Conservation (phyloP, 2,888 invertebrate genomes). For the Metallyticus violacea region DNA sequence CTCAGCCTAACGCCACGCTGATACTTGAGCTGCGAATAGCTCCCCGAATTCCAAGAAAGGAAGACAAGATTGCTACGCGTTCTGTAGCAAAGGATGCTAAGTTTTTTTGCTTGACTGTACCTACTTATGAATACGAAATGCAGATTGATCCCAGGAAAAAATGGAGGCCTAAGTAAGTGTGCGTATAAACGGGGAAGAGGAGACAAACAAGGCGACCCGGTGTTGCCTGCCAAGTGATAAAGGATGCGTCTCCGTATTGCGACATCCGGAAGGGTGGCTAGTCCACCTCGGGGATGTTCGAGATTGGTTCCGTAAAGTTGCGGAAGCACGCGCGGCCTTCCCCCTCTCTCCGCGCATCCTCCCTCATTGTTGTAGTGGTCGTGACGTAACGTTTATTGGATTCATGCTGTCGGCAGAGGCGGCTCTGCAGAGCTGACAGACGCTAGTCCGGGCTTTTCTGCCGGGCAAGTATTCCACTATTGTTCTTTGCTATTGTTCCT, state of each 20-base stretch:
- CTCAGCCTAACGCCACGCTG: too few species aligned
- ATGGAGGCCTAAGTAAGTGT: background rate
- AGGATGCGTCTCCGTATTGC: too few species aligned
- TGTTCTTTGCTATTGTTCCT: background rate
- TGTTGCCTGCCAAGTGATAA: background rate
- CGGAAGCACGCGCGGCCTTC: conserved; percentile 21
- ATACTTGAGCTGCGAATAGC: too few species aligned
- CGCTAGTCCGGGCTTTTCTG: background rate
- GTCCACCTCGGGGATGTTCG: background rate
- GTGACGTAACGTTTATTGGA: conserved; percentile 29
- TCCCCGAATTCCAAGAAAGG: too few species aligned
- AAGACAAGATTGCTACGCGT: too few species aligned
- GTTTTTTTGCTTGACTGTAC: background rate
- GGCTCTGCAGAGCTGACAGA: background rate
- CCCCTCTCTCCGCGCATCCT: too few species aligned
- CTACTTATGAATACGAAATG: background rate
- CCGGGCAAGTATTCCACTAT: background rate
- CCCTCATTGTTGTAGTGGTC: background rate
- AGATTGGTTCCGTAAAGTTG: conserved; percentile 16
- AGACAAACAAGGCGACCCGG: background rate
- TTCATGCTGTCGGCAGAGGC: conserved; percentile 16
- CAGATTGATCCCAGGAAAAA: background rate
- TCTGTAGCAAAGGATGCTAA: too few species aligned
- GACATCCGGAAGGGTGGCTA: background rate
- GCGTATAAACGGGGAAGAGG: background rate